Conservation (phyloP, 2,113 vertebrate genomes). For the Brachyistius frenatus region DNA sequence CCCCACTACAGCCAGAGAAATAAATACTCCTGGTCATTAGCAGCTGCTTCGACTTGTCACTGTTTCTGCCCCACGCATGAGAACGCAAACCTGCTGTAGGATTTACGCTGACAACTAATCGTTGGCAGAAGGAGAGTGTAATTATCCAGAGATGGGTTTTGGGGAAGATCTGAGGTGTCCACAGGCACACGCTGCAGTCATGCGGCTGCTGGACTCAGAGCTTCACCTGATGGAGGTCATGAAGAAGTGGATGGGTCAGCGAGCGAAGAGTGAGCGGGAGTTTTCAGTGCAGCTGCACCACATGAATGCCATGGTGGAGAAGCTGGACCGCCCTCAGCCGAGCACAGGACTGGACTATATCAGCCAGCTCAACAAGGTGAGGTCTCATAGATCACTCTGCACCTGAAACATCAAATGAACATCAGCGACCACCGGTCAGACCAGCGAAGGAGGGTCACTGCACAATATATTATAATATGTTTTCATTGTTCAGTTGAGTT, state of each 20-base stretch:
- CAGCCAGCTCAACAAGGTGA: constrained; percentile 89
- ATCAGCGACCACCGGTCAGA: too few species aligned
- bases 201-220: constrained; percentile 92
- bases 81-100: background rate
- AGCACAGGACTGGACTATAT: constrained; percentile 73
- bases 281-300: constrained; percentile 92
- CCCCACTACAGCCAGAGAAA: constrained; percentile 15
- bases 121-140: background rate
- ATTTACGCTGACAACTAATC: background rate
- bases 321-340: constrained; percentile 85
- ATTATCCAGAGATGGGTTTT: constrained; percentile 87
- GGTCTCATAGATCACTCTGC: background rate
- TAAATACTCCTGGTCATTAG: constrained; percentile 31
- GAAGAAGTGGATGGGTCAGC: constrained; percentile 96
- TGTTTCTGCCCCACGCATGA: background rate
- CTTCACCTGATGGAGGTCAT: constrained; percentile 94
- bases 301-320: constrained; percentile 88
- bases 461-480: background rate
- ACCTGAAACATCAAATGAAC: background rate
- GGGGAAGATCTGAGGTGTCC: constrained; percentile 90
- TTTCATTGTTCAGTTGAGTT: background rate
- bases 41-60: constrained; percentile 31
- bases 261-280: constrained; percentile 93
- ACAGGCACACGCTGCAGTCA: constrained; percentile 88
- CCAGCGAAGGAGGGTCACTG: background rate